Percentiles rank a stretch among this genome's conserved stretches.
phyloP scores from a whole-genome alignment of 2,888 invertebrate genomes.

The Meiosimyza decipiens region DNA sequence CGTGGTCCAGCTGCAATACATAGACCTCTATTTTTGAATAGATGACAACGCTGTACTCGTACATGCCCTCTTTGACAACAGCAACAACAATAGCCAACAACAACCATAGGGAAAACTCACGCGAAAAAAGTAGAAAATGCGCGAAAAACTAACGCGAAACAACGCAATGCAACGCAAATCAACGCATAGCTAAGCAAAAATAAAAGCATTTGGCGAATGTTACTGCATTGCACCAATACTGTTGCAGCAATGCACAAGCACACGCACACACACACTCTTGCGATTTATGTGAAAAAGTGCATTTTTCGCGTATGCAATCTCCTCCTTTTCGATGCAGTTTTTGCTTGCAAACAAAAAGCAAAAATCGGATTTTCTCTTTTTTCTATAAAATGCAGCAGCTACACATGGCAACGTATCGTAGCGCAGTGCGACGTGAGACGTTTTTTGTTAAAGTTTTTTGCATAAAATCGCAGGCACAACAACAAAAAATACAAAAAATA shows the following conservation, averaged over 20 bases:
- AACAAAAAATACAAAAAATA: conserved; percentile 16
- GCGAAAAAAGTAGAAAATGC: conserved; percentile 33
- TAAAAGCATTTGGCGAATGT: conserved; percentile 45
- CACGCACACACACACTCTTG: neutral
- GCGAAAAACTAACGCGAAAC: conserved; percentile 37
- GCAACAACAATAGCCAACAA: conserved; percentile 4
- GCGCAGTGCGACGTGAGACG: conserved; percentile 44
- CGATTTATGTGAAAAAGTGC: conserved; percentile 8
- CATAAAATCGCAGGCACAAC: conserved; percentile 37
- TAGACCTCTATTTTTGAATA: conserved; percentile 26
- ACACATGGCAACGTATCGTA: neutral
- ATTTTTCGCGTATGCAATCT: conserved; percentile 28
- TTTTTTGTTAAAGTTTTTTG: conserved; percentile 1
- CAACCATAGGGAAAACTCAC: neutral
- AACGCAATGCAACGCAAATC: conserved; percentile 43
- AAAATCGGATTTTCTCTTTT: conserved; percentile 33
- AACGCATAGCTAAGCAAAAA: conserved; percentile 41
- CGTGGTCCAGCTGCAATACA: conserved; percentile 19
- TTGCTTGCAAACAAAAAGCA: conserved; percentile 40
- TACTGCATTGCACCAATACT: conserved; percentile 50
- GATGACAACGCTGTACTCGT: neutral
- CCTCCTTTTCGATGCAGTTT: conserved; percentile 22
- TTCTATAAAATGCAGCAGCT: conserved; percentile 21
- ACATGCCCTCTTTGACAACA: neutral
- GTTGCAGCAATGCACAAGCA: conserved; percentile 43